Evolutionary conservation across 2,797 vertebrate species (phyloP), one percentile per base, ranked within the genome.

Genomic region (Oryzias dopingdopingensis): DNA sequence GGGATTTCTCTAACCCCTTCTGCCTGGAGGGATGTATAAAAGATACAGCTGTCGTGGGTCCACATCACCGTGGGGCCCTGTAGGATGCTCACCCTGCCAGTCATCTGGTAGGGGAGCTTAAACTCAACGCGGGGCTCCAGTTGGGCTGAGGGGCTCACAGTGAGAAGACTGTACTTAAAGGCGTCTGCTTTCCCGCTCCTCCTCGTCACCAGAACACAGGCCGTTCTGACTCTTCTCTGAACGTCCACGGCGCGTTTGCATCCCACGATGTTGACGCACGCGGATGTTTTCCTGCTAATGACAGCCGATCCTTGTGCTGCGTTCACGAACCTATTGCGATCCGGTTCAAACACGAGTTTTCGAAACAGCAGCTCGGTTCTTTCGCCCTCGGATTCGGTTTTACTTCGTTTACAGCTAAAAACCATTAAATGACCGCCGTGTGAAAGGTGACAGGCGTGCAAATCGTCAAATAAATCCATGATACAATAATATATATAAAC

Each of bases 31-130:
- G 93, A 95, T 14, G 90, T 71, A 63, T 85, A 93, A 72, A 90
- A 94, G 40, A 94, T 79, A 4, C 72, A 66, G 42, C 82, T 78
- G 1, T 63, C 61, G 20, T 92, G 85, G 15, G 73, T 91, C 96
- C 96, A 98, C 52, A 96, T 23, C 72, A 97, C 57, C 0, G 92
- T 92, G 26, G 96, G 96, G 5, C 97, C 96, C 50, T 74, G 55
- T 46, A 95, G 81, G 70, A 99, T 80, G 4, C 53, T 81, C 61
- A 95, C 47, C 2, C 59, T 52, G 5, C 91, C 90, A 17, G 75
- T 76, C 41, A 95, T 77, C 46, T 91, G 85, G 79, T 94, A 90
- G 12, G 88, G 82, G n/a, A 95, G 78, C 23, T 81, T 86, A 80
- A 97, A 95, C 67, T 87, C 81, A 44, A 95, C 58, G 41, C 78